phyloP scores from a whole-genome alignment of 2,888 invertebrate species.

The Hetaerina titia region DNA sequence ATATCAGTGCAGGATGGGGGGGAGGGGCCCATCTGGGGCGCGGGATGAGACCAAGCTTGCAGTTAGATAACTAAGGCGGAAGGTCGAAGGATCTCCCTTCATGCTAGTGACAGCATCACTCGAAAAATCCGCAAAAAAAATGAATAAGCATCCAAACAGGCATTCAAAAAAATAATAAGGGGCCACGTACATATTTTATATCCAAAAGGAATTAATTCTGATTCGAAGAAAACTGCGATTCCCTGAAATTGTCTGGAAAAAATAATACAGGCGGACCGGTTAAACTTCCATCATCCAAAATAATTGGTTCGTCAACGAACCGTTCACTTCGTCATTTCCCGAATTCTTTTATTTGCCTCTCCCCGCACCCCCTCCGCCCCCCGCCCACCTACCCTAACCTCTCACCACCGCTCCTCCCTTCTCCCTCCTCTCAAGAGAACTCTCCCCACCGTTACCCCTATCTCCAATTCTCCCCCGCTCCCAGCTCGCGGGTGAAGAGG shows the following conservation, averaged over 20 bases:
- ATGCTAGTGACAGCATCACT: conserved; percentile 62
- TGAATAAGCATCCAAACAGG: conserved; percentile 25
- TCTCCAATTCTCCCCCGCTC: not conserved
- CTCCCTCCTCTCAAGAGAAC: not conserved
- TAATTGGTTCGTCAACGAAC: conserved; percentile 67
- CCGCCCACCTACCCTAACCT: not conserved
- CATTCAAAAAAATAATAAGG: conserved; percentile 5
- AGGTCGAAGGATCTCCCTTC: conserved; percentile 59
- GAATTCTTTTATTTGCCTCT: conserved; percentile 36
- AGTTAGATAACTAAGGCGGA: conserved; percentile 26
- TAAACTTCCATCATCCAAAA: conserved; percentile 66
- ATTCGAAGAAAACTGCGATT: conserved; percentile 64
- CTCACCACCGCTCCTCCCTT: not conserved
- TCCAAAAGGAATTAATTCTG: conserved; percentile 59
- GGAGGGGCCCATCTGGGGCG: not conserved
- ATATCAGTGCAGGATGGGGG: not conserved
- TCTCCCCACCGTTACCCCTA: not conserved
- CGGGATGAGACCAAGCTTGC: not conserved
- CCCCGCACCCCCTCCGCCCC: not conserved
- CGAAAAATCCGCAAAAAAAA: conserved; percentile 45
- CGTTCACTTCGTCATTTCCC: conserved; percentile 66
- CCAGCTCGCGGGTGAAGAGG: too few species aligned
- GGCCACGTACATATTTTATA: conserved; percentile 25
- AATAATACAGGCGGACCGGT: conserved; percentile 5
- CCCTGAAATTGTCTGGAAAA: conserved; percentile 59